These are phyloP conservation scores for Rhodinocichla rosea DNA, from an alignment of 2,113 vertebrate genomes.

Conservation along the genomic window DNA sequence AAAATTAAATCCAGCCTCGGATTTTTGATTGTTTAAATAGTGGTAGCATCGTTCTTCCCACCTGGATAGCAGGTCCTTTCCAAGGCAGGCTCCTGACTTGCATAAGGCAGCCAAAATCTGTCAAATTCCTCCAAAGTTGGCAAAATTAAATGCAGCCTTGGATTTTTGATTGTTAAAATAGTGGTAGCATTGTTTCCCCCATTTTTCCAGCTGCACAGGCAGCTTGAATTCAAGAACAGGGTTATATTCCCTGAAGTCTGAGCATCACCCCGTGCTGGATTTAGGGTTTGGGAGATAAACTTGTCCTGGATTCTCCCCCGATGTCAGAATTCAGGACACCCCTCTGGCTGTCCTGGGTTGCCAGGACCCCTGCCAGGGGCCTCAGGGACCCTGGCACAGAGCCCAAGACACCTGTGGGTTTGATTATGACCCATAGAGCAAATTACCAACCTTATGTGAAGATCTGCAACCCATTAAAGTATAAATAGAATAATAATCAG, in stretches of 20 bases:
- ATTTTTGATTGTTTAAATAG: no score
- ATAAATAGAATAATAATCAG: no score
- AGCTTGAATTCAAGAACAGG: rapidly evolving
- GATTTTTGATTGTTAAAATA: neutral
- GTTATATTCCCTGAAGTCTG: neutral
- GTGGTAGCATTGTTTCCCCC: rapidly evolving
- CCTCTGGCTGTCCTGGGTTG: no score
- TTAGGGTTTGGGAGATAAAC: neutral
- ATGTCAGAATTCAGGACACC: no score
- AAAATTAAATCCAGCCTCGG: no score
- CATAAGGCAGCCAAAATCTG: rapidly evolving
- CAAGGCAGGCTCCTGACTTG: neutral
- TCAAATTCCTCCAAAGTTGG: rapidly evolving
- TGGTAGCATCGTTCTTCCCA: neutral
- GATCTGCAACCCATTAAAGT: no score
- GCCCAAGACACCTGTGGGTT: no score
- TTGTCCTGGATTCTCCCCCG: rapidly evolving
- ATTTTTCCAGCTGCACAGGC: neutral
- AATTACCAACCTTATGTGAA: no score
- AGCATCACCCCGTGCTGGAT: neutral
- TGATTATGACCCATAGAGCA: no score
- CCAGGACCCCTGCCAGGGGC: no score
- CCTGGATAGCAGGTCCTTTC: neutral
- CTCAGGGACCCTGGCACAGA: no score
- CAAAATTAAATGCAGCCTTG: rapidly evolving